Conservation (phyloP, 2,888 invertebrate species). For the Sympetrum striolatum region DNA sequence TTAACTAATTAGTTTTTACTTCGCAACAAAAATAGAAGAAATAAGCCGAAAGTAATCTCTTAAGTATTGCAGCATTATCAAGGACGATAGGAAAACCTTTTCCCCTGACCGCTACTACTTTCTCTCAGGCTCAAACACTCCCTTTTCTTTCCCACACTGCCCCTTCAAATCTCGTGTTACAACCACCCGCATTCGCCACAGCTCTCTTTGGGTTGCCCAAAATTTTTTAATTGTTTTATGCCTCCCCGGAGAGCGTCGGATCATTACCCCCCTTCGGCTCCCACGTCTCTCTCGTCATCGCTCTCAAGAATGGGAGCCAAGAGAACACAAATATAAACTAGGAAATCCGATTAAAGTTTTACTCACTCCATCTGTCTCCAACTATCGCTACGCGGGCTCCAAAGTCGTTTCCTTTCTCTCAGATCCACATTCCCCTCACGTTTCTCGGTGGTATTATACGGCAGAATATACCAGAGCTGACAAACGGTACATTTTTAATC, state of each 20-base stretch:
- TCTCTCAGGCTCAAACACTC: not conserved
- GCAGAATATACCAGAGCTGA: too few species aligned
- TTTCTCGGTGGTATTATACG: too few species aligned
- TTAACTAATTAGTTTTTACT: too few species aligned
- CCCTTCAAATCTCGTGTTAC: slow-evolving; percentile 14
- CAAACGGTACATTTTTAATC: too few species aligned
- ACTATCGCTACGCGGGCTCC: not conserved
- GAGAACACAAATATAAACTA: not conserved
- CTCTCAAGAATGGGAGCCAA: not conserved
- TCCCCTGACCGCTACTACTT: not conserved
- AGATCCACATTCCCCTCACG: not conserved
- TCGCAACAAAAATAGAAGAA: too few species aligned
- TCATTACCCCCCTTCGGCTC: slow-evolving; percentile 11
- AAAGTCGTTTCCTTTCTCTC: not conserved
- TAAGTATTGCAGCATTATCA: too few species aligned
- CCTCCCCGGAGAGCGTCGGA: slow-evolving; percentile 27
- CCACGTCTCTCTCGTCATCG: slow-evolving; percentile 13
- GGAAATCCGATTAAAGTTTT: not conserved
- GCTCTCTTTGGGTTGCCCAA: not conserved
- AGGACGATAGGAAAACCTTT: too few species aligned
- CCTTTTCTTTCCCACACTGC: not conserved
- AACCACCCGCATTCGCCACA: not conserved
- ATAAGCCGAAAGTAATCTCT: too few species aligned
- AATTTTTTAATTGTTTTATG: slow-evolving; percentile 41
- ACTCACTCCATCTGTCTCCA: not conserved